Conservation (phyloP, 2,888 invertebrate species). For the Chydorus sphaericus region DNA sequence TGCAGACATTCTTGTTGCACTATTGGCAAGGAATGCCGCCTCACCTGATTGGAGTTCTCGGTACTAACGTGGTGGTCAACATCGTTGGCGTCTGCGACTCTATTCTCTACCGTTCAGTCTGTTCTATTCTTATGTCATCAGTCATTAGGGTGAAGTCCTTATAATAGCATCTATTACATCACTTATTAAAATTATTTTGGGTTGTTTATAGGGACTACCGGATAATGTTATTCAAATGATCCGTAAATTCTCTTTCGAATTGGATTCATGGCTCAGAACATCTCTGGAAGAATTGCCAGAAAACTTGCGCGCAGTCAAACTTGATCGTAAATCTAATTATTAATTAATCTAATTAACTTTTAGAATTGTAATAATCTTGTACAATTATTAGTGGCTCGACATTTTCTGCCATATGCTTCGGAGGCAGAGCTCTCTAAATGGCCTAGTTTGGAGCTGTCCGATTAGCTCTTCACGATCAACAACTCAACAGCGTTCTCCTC, state of each 20-base stretch:
- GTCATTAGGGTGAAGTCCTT: constrained; percentile 25
- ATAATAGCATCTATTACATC: background rate
- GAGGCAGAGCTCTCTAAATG: constrained; percentile 33
- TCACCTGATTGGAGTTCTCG: constrained; percentile 29
- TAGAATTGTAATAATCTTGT: constrained; percentile 5
- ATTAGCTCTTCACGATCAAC: constrained; percentile 30
- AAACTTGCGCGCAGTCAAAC: constrained; percentile 29
- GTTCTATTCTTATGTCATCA: constrained; percentile 32
- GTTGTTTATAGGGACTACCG: constrained; percentile 18
- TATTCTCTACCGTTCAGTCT: constrained; percentile 32
- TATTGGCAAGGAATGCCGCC: constrained; percentile 34
- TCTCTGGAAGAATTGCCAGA: constrained; percentile 31
- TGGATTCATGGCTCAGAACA: constrained; percentile 30
- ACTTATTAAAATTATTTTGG: constrained; percentile 8
- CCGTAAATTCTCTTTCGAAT: constrained; percentile 30
- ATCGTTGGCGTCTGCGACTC: constrained; percentile 35
- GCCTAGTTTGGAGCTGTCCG: constrained; percentile 33
- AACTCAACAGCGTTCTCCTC: constrained; percentile 32
- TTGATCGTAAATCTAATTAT: constrained; percentile 28
- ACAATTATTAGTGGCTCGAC: constrained; percentile 27
- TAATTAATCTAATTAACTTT: background rate
- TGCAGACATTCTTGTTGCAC: constrained; percentile 31
- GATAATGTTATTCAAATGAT: constrained; percentile 31
- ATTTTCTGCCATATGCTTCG: constrained; percentile 31
- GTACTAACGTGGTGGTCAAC: constrained; percentile 28